phyloP scores from a whole-genome alignment of 2,113 vertebrate genomes.

The Trogon surrucura region DNA sequence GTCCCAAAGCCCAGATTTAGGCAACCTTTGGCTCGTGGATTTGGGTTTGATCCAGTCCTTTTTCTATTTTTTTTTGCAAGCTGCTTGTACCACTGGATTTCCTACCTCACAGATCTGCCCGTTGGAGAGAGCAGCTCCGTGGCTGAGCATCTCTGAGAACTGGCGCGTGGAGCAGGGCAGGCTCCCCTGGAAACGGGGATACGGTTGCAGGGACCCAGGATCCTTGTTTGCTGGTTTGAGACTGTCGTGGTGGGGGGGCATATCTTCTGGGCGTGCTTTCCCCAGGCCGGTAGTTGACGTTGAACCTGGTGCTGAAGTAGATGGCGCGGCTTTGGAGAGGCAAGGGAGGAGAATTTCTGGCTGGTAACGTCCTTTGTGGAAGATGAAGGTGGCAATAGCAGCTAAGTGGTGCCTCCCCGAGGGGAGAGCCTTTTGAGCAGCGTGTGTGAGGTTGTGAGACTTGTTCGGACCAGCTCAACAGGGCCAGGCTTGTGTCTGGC shows the following conservation, averaged over 20 bases:
- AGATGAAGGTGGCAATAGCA: conserved; percentile 10
- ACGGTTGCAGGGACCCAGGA: neutral
- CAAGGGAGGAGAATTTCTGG: neutral
- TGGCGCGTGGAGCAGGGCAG: neutral
- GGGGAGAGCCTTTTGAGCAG: conserved; percentile 37
- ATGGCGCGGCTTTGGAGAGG: neutral
- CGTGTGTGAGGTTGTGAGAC: neutral
- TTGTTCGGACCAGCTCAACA: conserved; percentile 24
- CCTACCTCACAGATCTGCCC: neutral
- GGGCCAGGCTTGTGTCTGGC: neutral
- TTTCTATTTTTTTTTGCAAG: neutral
- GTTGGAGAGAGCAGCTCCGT: neutral
- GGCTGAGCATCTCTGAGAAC: neutral
- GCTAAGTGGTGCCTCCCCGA: neutral
- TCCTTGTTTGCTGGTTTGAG: conserved; percentile 43
- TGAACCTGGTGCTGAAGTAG: neutral
- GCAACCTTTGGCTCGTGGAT: conserved; percentile 53
- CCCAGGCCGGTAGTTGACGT: neutral
- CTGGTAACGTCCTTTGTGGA: neutral
- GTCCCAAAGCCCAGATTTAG: conserved; percentile 22
- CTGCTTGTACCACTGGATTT: neutral
- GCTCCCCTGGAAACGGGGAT: neutral
- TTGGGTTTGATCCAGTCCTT: neutral
- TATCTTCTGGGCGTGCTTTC: neutral
- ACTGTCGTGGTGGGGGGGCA: neutral